Evolutionary conservation across 2,888 invertebrate genomes (phyloP), one percentile per base, ranked within the genome.

Genomic region (Mimas tiliae): DNA sequence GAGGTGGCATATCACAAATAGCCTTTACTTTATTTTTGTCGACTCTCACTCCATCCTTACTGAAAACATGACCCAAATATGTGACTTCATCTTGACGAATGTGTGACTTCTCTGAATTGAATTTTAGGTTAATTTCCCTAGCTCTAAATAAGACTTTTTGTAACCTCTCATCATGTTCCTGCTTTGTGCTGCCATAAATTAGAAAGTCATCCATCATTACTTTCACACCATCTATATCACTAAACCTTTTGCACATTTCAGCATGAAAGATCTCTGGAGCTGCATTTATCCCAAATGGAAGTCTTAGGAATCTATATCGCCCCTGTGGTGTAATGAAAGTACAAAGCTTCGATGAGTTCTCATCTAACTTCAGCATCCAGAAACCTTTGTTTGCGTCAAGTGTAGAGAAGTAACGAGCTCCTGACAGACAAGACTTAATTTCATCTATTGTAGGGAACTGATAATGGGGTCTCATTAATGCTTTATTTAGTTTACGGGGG

Each of bases 401-500:
- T 34, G 34, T 34, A 6, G 34, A 34, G 7, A 70, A 76, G 51
- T 63, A 73, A 69, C 65, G 16, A 11, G 73, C 69, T 16, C 70
- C 70, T 11, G 65, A 8, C 38, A 69, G 34, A 11, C 45, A 51
- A 48, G 65, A 16, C 8, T 53, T 55, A 9, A 68, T 65, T 62
- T 71, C 72, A 33, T 75, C 73, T 21, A 77, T 42, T 19, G 72
- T 72, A 4, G 73, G 72, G n/a, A 75, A 72, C 42, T 68, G 74
- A 63, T 70, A 74, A 62, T 77, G 72, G 3, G 69, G 52, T 62
- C 75, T 68, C 47, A 67, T 65, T 0, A 75, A 67, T 2, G 72
- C 71, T 48, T 70, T 21, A 64, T 77, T 77, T 7, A 77, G 63
- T 42, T 74, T 71, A 11, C 70, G 34, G 6, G 75, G 75, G 51